A percentile compares a stretch with the other conserved stretches of the same genome.
Conservation (phyloP, 2,888 invertebrate genomes). For the Biston betularia region DNA sequence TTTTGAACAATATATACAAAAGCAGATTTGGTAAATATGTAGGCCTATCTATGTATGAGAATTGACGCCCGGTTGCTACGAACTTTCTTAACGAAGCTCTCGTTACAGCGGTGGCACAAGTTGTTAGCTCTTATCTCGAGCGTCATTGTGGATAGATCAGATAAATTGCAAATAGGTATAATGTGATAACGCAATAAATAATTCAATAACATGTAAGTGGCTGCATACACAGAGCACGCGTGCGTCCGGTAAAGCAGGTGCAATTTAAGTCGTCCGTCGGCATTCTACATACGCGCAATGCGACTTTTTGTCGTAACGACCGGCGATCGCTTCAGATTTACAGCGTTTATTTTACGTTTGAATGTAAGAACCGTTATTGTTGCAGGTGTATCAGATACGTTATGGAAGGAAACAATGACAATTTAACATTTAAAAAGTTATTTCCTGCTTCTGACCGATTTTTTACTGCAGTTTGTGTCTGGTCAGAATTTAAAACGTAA, state of each 20-base stretch:
- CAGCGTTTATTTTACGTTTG: slow-evolving; percentile 46
- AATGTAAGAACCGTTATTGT: slow-evolving; percentile 42
- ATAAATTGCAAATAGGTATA: slow-evolving; percentile 27
- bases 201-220: slow-evolving; percentile 50
- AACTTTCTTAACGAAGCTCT: slow-evolving; percentile 10
- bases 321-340: slow-evolving; percentile 47
- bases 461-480: not conserved
- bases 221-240: slow-evolving; percentile 57
- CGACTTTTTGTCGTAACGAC: slow-evolving; percentile 52
- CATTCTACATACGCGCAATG: slow-evolving; percentile 54
- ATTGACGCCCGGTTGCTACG: not conserved
- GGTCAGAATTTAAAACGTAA: not conserved
- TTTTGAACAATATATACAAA: too few species aligned
- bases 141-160: slow-evolving; percentile 29
- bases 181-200: slow-evolving; percentile 52
- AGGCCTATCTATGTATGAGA: too few species aligned
- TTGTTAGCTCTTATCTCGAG: slow-evolving; percentile 14
- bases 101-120: not conserved
- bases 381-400: slow-evolving; percentile 41
- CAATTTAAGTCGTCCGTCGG: slow-evolving; percentile 46
- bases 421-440: slow-evolving; percentile 6
- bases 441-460: slow-evolving; percentile 4
- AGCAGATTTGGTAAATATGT: too few species aligned
- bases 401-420: slow-evolving; percentile 15
- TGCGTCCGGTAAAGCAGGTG: slow-evolving; percentile 53